These are phyloP conservation scores for Psilopogon haemacephalus DNA, from an alignment of 2,113 vertebrate species.

Conservation along the genomic window DNA sequence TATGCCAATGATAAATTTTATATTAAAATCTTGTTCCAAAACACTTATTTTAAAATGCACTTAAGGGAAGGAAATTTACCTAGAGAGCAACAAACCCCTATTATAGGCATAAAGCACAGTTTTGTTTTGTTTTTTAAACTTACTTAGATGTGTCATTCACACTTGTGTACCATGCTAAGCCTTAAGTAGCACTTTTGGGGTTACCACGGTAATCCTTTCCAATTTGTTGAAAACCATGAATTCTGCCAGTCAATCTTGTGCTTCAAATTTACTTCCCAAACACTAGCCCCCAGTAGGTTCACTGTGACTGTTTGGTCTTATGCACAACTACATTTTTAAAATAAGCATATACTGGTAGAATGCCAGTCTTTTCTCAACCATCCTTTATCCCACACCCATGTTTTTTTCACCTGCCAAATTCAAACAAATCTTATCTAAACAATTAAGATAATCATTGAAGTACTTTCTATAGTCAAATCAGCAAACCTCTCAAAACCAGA, in stretches of 20 bases:
- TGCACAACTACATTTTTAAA: constrained; percentile 50
- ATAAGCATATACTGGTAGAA: constrained; percentile 55
- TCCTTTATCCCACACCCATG: constrained; percentile 64
- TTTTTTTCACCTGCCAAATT: constrained; percentile 78
- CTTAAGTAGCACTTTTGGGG: neutral
- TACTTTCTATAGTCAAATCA: constrained; percentile 72
- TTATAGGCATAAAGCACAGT: neutral
- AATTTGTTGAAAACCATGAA: neutral
- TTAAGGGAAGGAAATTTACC: neutral
- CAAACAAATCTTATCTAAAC: constrained; percentile 78
- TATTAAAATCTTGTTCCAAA: neutral
- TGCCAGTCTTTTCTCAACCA: constrained; percentile 42
- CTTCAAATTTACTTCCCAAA: neutral
- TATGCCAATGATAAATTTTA: neutral
- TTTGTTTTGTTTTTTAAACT: neutral
- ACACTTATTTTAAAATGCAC: neutral
- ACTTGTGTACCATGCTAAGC: neutral
- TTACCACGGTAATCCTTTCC: neutral
- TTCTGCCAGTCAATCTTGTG: neutral
- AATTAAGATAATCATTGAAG: constrained; percentile 74
- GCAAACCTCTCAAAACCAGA: constrained; percentile 75
- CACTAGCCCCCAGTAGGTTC: neutral
- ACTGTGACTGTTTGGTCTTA: constrained; percentile 55
- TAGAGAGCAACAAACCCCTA: neutral
- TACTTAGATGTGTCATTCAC: neutral